Percentiles rank a stretch among this genome's conserved stretches.
phyloP scores from a whole-genome alignment of 2,888 invertebrate species.

The Nyleta sp. region DNA sequence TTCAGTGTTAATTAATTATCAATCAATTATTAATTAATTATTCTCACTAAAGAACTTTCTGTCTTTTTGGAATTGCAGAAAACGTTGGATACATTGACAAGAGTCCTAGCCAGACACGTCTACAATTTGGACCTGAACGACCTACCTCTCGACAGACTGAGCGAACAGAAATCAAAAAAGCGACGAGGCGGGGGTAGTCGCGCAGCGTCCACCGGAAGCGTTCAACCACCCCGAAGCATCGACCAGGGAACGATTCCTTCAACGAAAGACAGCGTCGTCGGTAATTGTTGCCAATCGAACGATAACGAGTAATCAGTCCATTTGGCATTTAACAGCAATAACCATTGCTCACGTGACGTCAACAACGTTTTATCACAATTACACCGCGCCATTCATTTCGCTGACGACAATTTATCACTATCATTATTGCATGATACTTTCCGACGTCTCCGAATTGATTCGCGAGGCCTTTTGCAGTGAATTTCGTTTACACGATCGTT shows the following conservation, averaged over 20 bases:
- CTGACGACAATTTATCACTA: not conserved
- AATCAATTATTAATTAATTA: conserved; percentile 18
- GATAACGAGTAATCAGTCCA: not conserved
- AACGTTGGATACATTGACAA: conserved; percentile 98
- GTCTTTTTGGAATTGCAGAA: conserved; percentile 89
- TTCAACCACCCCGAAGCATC: conserved; percentile 79
- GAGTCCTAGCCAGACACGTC: conserved; percentile 97
- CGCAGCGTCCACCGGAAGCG: conserved; percentile 79
- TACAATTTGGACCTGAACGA: conserved; percentile 96
- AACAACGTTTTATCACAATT: conserved; percentile 1
- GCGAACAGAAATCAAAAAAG: conserved; percentile 90
- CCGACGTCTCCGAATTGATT: not conserved
- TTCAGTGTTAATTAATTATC: no score
- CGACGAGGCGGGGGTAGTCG: conserved; percentile 83
- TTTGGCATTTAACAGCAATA: not conserved
- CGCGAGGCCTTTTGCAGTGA: no score
- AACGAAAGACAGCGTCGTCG: conserved; percentile 77
- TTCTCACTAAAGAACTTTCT: not conserved
- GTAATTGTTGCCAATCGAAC: conserved; percentile 66
- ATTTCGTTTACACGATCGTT: no score
- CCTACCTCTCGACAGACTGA: conserved; percentile 90
- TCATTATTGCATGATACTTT: not conserved
- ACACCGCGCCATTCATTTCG: not conserved
- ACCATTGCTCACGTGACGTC: not conserved
- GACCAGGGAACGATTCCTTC: conserved; percentile 76